phyloP scores from a whole-genome alignment of 2,797 vertebrate species.

The Somateria mollissima region DNA sequence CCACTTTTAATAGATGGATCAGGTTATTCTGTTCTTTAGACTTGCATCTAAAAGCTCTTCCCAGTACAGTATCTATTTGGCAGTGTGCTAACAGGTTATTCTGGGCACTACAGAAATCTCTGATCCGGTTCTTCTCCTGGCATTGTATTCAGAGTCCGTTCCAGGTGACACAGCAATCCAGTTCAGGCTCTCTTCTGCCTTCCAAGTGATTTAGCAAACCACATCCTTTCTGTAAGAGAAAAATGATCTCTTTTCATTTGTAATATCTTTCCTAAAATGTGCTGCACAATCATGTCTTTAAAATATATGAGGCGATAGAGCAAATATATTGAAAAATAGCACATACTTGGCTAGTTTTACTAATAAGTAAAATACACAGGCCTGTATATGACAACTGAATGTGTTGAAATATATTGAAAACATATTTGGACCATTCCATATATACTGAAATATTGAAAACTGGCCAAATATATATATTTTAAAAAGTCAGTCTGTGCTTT shows the following conservation, averaged over 20 bases:
- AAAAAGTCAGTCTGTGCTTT: conserved; percentile 56
- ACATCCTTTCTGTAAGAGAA: conserved; percentile 54
- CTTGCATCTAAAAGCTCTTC: neutral
- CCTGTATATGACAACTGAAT: conserved; percentile 62
- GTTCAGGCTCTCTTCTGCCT: conserved; percentile 14
- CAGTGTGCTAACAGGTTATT: neutral
- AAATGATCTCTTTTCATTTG: conserved; percentile 45
- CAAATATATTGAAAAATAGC: conserved; percentile 67
- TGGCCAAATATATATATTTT: conserved; percentile 64
- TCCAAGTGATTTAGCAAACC: conserved; percentile 37
- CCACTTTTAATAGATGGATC: neutral
- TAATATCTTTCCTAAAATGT: conserved; percentile 63
- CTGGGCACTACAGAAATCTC: neutral
- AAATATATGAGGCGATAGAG: conserved; percentile 69
- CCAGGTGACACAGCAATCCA: neutral
- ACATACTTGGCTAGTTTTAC: conserved; percentile 63
- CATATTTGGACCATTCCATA: conserved; percentile 49
- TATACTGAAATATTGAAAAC: conserved; percentile 53
- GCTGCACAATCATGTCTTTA: conserved; percentile 54
- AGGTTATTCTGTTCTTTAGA: neutral
- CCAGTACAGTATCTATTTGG: neutral
- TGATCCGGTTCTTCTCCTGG: neutral
- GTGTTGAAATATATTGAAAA: conserved; percentile 72
- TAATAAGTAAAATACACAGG: conserved; percentile 57
- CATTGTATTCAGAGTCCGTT: neutral